Evolutionary conservation across 2,113 vertebrate genomes (phyloP).

Genomic region (Xenus cinereus): DNA sequence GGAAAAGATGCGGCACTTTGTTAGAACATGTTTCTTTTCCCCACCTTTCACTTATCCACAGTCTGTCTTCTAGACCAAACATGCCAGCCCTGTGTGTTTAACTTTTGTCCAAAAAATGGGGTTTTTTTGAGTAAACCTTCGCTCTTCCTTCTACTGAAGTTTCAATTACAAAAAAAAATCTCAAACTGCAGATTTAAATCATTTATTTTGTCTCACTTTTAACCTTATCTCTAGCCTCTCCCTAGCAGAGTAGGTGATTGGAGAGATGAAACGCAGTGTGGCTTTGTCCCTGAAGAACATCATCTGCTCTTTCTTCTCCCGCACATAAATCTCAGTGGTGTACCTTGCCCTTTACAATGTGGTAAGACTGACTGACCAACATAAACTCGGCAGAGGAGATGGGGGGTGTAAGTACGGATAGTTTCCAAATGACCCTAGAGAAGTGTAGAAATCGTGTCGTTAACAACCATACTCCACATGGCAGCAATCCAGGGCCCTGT

Average conservation of each 20-base stretch:
- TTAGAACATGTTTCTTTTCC: background rate
- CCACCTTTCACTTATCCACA: background rate
- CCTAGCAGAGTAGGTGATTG: background rate
- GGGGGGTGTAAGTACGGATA: background rate
- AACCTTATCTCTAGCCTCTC: background rate
- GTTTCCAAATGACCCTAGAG: constrained; percentile 1
- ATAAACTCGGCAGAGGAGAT: background rate
- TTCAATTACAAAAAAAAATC: background rate
- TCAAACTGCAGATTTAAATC: background rate
- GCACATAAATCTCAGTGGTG: background rate
- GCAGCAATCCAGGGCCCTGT: background rate
- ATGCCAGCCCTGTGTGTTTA: background rate
- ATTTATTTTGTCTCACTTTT: background rate
- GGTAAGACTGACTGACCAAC: background rate
- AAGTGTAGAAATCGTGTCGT: background rate
- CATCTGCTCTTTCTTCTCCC: background rate
- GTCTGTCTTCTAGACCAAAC: background rate
- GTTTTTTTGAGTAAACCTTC: background rate
- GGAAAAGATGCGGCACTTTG: background rate
- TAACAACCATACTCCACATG: background rate
- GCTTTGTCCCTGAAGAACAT: background rate
- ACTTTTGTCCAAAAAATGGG: background rate
- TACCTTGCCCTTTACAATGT: background rate
- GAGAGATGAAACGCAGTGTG: background rate
- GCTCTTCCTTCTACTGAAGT: background rate